Evolutionary conservation across 2,797 vertebrate species (phyloP).

Genomic region (Phrynocephalus vlangalii): DNA sequence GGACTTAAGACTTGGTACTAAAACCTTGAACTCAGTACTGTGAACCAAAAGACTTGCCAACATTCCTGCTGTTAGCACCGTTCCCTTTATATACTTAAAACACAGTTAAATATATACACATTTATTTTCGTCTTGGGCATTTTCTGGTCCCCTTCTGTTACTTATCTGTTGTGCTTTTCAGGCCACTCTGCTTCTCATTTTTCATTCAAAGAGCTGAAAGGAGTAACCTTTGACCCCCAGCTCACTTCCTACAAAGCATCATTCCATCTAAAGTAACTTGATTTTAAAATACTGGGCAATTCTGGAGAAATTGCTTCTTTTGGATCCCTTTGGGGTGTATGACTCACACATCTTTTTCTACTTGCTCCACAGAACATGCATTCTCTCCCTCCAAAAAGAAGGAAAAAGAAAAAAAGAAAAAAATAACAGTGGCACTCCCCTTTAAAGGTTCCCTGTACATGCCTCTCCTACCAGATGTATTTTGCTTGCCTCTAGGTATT

Average conservation of each 20-base stretch:
- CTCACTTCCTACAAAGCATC: neutral
- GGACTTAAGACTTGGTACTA: too few species aligned
- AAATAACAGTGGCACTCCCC: conserved; percentile 58
- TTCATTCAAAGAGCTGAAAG: neutral
- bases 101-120: neutral
- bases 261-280: neutral
- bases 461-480: conserved; percentile 68
- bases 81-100: neutral
- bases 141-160: neutral
- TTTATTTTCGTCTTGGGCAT: neutral
- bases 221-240: neutral
- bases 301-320: neutral
- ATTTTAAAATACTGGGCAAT: neutral
- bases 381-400: too few species aligned
- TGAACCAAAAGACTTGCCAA: too few species aligned
- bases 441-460: conserved; percentile 69
- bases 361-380: neutral
- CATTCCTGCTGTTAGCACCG: neutral
- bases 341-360: neutral
- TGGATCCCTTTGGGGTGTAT: neutral
- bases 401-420: conserved; percentile 28
- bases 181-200: neutral
- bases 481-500: conserved; percentile 70
- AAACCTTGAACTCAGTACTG: too few species aligned
- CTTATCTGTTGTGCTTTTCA: neutral